These are phyloP conservation scores for Eretmochelys imbricata DNA, from an alignment of 2,113 vertebrate species.

Conservation along the genomic window DNA sequence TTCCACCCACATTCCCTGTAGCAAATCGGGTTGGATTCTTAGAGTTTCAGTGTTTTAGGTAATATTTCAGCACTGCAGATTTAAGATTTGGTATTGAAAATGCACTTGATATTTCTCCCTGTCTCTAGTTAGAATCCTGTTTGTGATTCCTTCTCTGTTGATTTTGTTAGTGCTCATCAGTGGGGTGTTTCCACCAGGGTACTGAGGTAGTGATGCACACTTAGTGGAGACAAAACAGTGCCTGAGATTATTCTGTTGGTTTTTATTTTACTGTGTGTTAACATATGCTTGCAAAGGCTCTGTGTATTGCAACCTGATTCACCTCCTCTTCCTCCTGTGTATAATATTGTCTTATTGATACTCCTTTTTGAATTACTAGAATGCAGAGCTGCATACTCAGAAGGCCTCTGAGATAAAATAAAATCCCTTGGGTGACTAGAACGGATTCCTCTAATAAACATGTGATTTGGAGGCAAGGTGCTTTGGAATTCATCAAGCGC, in stretches of 20 bases:
- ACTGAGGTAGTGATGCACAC: not conserved
- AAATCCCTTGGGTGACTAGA: not conserved
- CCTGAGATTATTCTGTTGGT: not conserved
- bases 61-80: not conserved
- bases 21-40: not conserved
- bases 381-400: not conserved
- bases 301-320: rapidly evolving
- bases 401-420: not conserved
- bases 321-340: not conserved
- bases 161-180: not conserved
- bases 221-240: rapidly evolving
- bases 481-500: not conserved
- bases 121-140: not conserved
- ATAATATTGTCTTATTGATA: not conserved
- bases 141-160: rapidly evolving
- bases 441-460: not conserved
- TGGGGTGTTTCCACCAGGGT: not conserved
- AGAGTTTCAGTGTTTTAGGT: not conserved
- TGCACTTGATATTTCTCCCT: conserved; percentile 3
- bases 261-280: not conserved
- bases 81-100: conserved; percentile 41
- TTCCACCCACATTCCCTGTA: conserved; percentile 34
- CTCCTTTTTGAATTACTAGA: not conserved
- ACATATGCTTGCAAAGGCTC: not conserved
- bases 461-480: conserved; percentile 4